Evolutionary conservation across 2,888 invertebrate genomes (phyloP).

Genomic region (Herminia tarsipennalis): DNA sequence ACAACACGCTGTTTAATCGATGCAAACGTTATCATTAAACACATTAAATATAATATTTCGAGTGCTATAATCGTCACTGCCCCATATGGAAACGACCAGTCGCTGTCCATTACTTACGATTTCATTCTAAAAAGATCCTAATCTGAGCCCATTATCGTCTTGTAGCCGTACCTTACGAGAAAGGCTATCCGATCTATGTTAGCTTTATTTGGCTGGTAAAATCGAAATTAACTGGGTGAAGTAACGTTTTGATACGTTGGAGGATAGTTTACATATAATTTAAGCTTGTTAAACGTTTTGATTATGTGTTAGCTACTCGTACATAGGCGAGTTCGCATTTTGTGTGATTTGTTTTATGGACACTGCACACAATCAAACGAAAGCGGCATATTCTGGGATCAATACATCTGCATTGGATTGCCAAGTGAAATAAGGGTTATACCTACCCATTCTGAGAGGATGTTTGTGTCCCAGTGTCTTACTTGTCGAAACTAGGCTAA

Average conservation of each 20-base stretch:
- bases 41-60: slow-evolving; percentile 30
- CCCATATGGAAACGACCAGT: slow-evolving; percentile 58
- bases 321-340: too few relatives aligned
- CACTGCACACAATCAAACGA: too few relatives aligned
- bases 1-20: slow-evolving; percentile 15
- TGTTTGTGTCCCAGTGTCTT: too few relatives aligned
- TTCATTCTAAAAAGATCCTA: slow-evolving; percentile 77
- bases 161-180: slow-evolving; percentile 64
- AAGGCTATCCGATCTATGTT: slow-evolving; percentile 74
- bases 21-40: slow-evolving; percentile 27
- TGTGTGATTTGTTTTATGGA: too few relatives aligned
- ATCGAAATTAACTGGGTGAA: slow-evolving; percentile 56
- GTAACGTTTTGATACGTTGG: slow-evolving; percentile 32
- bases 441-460: too few relatives aligned
- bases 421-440: too few relatives aligned
- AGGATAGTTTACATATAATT: slow-evolving; percentile 32
- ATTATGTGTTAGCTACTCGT: too few relatives aligned
- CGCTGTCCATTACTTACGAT: slow-evolving; percentile 69
- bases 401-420: too few relatives aligned
- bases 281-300: not conserved
- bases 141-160: slow-evolving; percentile 76
- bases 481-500: too few relatives aligned
- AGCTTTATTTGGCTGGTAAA: slow-evolving; percentile 69
- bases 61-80: slow-evolving; percentile 50
- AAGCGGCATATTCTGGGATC: too few relatives aligned